Evolutionary conservation across 2,113 vertebrate genomes (phyloP).

Genomic region (Myocastor coypus): DNA sequence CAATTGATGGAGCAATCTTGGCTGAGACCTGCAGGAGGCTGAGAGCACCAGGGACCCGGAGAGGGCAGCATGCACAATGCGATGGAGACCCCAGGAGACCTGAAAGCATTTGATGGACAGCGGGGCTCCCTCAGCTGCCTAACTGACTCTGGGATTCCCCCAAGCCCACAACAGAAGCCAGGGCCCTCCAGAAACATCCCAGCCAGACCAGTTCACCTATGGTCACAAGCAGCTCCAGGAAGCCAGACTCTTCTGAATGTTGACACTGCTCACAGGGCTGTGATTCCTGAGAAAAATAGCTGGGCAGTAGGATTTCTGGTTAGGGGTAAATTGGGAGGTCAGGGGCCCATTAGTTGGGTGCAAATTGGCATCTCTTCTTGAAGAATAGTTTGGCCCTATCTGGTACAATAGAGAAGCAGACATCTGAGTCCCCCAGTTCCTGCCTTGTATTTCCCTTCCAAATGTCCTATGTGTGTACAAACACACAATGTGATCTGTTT

Average conservation of each 20-base stretch:
- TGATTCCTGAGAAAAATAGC: not conserved
- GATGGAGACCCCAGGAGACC: rapidly evolving
- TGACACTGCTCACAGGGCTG: not conserved
- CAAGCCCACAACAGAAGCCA: not conserved
- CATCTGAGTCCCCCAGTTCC: not conserved
- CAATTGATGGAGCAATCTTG: not conserved
- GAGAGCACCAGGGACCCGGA: not conserved
- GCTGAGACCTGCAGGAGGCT: not conserved
- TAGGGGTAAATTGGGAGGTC: not conserved
- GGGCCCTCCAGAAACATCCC: not conserved
- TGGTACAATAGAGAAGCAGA: not conserved
- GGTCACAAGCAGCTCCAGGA: not conserved
- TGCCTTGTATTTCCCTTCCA: not conserved
- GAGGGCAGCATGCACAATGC: rapidly evolving
- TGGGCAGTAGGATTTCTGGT: not conserved
- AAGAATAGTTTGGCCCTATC: not conserved
- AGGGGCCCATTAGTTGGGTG: not conserved
- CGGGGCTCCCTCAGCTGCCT: not conserved
- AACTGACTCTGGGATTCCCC: not conserved
- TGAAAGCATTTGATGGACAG: not conserved
- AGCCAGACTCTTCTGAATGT: rapidly evolving
- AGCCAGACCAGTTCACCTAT: not conserved
- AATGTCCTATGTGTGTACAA: not conserved
- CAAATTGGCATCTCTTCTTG: not conserved
- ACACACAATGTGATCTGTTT: not conserved